A percentile compares a stretch with the other conserved stretches of the same genome.
Evolutionary conservation across 2,113 vertebrate genomes (phyloP).

Genomic region (Neotoma lepida): DNA sequence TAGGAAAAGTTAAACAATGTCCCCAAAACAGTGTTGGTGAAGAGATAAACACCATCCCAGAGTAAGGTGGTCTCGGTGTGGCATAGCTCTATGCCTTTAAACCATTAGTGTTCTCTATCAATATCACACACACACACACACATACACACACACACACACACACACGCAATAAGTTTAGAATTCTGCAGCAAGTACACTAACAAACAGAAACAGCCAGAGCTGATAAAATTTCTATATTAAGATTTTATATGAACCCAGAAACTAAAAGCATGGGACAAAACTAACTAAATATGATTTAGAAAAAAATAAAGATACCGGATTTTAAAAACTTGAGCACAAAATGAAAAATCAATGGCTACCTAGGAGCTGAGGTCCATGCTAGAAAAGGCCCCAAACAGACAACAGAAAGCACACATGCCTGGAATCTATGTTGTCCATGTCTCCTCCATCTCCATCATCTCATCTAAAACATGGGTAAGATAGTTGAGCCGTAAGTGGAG

Average conservation of each 20-base stretch:
- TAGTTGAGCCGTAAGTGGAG: background rate
- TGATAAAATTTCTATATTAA: constrained; percentile 25
- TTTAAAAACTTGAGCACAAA: background rate
- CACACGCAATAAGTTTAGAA: background rate
- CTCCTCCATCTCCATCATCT: background rate
- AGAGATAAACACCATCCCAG: background rate
- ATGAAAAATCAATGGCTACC: background rate
- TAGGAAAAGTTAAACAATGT: background rate
- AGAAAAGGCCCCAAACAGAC: background rate
- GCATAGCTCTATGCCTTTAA: background rate
- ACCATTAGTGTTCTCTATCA: background rate
- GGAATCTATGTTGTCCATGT: background rate
- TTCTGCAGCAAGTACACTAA: constrained; percentile 11
- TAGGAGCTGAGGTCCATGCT: background rate
- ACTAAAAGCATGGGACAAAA: background rate
- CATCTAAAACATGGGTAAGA: background rate
- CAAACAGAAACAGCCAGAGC: background rate
- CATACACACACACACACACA: too few species aligned
- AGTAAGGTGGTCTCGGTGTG: background rate
- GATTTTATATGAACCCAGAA: constrained; percentile 12
- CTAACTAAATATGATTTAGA: background rate
- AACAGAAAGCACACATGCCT: background rate
- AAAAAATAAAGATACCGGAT: background rate
- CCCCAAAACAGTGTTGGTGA: background rate
- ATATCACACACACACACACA: background rate